Evolutionary conservation across 2,888 invertebrate genomes (phyloP).

Genomic region (Eristalinus aeneus): DNA sequence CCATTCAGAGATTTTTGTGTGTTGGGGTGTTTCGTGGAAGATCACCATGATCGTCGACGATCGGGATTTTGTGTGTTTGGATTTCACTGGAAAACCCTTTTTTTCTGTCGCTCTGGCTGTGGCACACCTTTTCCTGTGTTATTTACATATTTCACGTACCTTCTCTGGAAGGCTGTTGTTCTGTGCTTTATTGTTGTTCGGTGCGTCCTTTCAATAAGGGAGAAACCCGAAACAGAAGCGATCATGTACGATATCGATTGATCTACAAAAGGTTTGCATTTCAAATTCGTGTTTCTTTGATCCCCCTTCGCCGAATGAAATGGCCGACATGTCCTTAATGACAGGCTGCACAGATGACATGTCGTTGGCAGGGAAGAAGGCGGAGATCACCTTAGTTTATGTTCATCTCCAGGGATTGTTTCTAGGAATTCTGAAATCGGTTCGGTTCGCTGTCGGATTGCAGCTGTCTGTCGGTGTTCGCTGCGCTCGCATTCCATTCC

Average conservation of each 20-base stretch:
- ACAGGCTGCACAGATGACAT: constrained; percentile 21
- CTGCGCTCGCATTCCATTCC: background rate
- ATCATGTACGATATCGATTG: constrained; percentile 52
- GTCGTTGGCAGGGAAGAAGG: background rate
- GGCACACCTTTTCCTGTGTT: constrained; percentile 66
- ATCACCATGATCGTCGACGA: constrained; percentile 31
- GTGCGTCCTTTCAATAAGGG: background rate
- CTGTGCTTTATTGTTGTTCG: background rate
- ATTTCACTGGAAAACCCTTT: constrained; percentile 67
- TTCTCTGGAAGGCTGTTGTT: constrained; percentile 5
- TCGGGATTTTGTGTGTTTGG: constrained; percentile 48
- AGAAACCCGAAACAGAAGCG: constrained; percentile 53
- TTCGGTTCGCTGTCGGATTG: background rate
- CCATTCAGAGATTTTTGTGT: constrained; percentile 62
- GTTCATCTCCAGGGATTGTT: background rate
- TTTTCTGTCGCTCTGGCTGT: constrained; percentile 22
- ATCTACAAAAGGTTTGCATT: constrained; percentile 37
- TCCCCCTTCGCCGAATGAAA: background rate
- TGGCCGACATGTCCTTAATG: constrained; percentile 41
- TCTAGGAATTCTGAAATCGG: background rate
- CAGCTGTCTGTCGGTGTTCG: background rate
- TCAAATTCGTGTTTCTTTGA: background rate
- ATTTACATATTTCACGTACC: constrained; percentile 55
- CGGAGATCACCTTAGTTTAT: background rate
- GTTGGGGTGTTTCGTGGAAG: constrained; percentile 51